These are phyloP conservation scores for Aphidius ervi DNA, from an alignment of 1,140 invertebrate species.

Conservation along the genomic window DNA sequence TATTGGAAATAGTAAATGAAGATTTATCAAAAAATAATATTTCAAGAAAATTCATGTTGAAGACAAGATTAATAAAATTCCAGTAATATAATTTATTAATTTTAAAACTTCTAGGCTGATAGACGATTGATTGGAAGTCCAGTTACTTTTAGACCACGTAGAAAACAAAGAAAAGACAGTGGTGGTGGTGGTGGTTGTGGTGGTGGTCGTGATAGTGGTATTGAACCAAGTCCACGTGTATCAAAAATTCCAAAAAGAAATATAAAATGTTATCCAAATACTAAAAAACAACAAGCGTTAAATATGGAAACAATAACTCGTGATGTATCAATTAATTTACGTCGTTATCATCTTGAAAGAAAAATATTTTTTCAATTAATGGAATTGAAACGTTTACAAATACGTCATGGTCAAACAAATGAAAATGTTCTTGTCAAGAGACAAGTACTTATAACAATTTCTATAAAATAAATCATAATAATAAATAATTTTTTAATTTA, in stretches of 20 bases:
- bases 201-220: conserved; percentile 45
- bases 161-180: conserved; percentile 44
- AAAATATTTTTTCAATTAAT: conserved; percentile 92
- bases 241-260: conserved; percentile 46
- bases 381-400: conserved; percentile 88
- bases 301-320: conserved; percentile 47
- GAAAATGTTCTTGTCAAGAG: conserved; percentile 87
- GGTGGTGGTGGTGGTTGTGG: conserved; percentile 33
- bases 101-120: neutral
- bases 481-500: neutral
- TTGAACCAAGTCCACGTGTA: conserved; percentile 50
- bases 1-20: too few species aligned
- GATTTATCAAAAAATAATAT: too few species aligned
- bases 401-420: conserved; percentile 81
- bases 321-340: conserved; percentile 47
- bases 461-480: neutral
- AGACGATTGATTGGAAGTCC: conserved; percentile 21
- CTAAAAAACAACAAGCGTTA: conserved; percentile 40
- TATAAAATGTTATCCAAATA: conserved; percentile 43
- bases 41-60: too few species aligned
- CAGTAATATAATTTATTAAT: conserved; percentile 1
- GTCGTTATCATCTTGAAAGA: conserved; percentile 81
- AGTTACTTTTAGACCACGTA: conserved; percentile 22
- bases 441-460: conserved; percentile 44
- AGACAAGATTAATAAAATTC: neutral